Conservation (phyloP, 2,113 vertebrate genomes). For the Trichomycterus rosablanca region DNA sequence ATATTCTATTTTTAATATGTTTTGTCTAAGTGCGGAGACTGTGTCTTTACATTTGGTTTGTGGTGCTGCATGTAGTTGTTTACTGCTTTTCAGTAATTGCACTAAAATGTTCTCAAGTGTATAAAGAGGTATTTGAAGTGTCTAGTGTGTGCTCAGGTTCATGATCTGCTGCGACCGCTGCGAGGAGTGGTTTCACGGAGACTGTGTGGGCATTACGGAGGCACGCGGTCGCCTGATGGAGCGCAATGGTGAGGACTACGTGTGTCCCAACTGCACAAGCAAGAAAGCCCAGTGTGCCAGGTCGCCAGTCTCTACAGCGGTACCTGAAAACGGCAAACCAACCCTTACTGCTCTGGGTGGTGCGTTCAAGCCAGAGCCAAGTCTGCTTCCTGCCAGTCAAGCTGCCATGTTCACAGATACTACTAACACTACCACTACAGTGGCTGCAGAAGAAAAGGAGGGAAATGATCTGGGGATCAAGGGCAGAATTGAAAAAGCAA, state of each 20-base stretch:
- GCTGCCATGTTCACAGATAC: background rate
- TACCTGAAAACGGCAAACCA: slow-evolving; percentile 48
- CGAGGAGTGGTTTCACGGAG: slow-evolving; percentile 97
- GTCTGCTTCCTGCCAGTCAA: background rate
- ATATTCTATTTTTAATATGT: too few relatives aligned
- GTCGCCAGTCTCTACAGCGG: slow-evolving; percentile 60
- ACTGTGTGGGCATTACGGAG: slow-evolving; percentile 96
- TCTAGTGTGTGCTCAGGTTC: slow-evolving; percentile 71
- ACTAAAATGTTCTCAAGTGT: too few relatives aligned
- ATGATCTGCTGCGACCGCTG: slow-evolving; percentile 99
- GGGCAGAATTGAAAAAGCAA: slow-evolving; percentile 95
- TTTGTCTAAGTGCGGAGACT: too few relatives aligned
- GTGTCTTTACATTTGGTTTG: too few relatives aligned
- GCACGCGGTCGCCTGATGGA: slow-evolving; percentile 90
- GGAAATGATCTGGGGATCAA: slow-evolving; percentile 89
- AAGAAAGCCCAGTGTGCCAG: slow-evolving; percentile 73
- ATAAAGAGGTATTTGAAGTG: background rate
- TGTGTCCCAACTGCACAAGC: slow-evolving; percentile 93
- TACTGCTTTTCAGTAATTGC: too few relatives aligned
- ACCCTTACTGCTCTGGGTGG: slow-evolving; percentile 39
- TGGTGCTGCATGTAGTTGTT: too few relatives aligned
- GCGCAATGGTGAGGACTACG: slow-evolving; percentile 93
- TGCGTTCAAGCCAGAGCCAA: slow-evolving; percentile 41
- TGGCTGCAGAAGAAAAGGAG: slow-evolving; percentile 68
- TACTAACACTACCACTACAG: slow-evolving; percentile 43